Percentiles rank a stretch among this genome's conserved stretches.
These are phyloP conservation scores for Philereme transversata DNA, from an alignment of 2,888 invertebrate genomes.

Conservation along the genomic window DNA sequence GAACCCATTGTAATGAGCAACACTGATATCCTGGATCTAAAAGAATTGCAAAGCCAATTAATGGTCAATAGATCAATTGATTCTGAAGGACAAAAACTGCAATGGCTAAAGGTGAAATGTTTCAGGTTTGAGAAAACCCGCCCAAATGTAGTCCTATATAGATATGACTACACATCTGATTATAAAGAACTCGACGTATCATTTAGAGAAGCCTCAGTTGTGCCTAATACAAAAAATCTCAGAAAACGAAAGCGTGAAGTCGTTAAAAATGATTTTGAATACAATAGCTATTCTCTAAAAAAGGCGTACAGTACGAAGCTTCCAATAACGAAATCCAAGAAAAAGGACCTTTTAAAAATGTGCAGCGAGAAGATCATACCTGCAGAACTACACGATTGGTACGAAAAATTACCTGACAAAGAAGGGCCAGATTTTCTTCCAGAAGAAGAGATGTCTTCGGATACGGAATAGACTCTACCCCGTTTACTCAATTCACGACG, in stretches of 20 bases:
- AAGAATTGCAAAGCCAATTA: constrained; percentile 8
- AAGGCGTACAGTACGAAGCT: constrained; percentile 5
- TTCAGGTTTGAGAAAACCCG: constrained; percentile 5
- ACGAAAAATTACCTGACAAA: constrained; percentile 12
- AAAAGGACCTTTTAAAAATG: constrained; percentile 12
- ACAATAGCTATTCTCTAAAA: constrained; percentile 1
- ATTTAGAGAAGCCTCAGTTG: constrained; percentile 1
- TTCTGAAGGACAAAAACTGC: constrained; percentile 6
- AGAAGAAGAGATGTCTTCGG: constrained; percentile 6
- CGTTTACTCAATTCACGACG: too few relatives aligned
- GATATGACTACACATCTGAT: constrained; percentile 8
- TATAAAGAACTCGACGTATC: constrained; percentile 3
- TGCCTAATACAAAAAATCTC: not conserved
- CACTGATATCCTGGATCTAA: constrained; percentile 9
- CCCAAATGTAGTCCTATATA: constrained; percentile 6
- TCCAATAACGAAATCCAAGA: constrained; percentile 9
- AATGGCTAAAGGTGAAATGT: constrained; percentile 13
- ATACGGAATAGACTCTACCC: not conserved
- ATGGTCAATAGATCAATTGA: constrained; percentile 1
- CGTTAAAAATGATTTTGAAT: not conserved
- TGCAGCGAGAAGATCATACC: constrained; percentile 15
- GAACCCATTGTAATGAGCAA: constrained; percentile 5
- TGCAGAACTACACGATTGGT: constrained; percentile 15
- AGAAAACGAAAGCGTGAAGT: constrained; percentile 3
- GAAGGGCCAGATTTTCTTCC: constrained; percentile 12